Evolutionary conservation across 2,888 invertebrate species (phyloP), one percentile per base, ranked within the genome.

Genomic region (Reticulitermes lucifugus): DNA sequence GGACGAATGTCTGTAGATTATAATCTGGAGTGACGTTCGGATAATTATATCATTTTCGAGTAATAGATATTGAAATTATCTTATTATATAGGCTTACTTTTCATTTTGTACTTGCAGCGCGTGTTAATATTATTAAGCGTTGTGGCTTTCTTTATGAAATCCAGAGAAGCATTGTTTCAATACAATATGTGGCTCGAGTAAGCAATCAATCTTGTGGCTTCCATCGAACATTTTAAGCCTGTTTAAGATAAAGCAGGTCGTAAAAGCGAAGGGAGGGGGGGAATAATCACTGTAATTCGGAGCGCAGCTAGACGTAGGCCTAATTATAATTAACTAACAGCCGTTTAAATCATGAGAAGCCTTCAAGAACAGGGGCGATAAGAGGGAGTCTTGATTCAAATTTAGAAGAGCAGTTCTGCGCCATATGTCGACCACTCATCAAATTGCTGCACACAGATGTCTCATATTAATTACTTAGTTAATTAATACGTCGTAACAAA

Each of bases 311-410:
- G 4, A 9, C 46, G 35, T 73, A 29, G 6, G 43, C 18, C 5
- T 75, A 77, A 51, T 77, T 46, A 51, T 77, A 77, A 77, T 46
- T 46, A 77, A 41, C 77, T 77, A 77, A 77, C 77, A 77, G 51
- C 35, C 73, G 14, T 73, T 73, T 73, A 41, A 73, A 73, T 10
- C 73, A 73, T 73, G 18, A 1, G 41, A n/a, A 73, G 77, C 77
- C 60, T 21, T 65, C 12, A 14, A 18, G 55, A 18, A 18, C 14
- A 18, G 55, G 18, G 55, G 55, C 55, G 14, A 18, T 41, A 41
- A 41, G 73, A 29, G 43, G 73, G 35, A 14, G 18, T 73, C 29
- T 29, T 14, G 73, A 55, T 73, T 73, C 2, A 73, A 73, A 73
- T 41, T 73, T 73, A 41, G 73, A 77, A 46, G 51, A 77, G 46